phyloP scores from a whole-genome alignment of 2,797 vertebrate species.

The Pseudochaenichthys georgianus region DNA sequence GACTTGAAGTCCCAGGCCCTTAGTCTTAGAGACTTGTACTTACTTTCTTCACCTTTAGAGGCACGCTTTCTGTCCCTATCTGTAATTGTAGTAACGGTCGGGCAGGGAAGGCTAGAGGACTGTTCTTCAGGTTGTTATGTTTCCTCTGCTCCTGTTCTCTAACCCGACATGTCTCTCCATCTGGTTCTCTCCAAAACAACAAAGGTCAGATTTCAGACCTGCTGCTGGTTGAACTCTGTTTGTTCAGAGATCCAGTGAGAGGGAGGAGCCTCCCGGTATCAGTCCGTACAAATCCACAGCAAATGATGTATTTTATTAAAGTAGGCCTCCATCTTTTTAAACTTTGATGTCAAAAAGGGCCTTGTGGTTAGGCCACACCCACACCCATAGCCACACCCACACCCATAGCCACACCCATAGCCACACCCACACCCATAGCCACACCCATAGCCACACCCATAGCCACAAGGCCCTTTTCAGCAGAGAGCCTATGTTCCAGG shows the following conservation, averaged over 20 bases:
- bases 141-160: constrained; percentile 6
- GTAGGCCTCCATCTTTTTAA: not conserved
- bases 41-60: constrained; percentile 12
- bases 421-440: too few species aligned
- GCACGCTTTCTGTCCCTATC: constrained; percentile 9
- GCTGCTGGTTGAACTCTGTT: not conserved
- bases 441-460: too few species aligned
- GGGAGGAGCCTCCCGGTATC: not conserved
- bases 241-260: not conserved
- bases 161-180: constrained; percentile 7
- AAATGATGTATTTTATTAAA: not conserved
- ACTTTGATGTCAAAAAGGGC: too few species aligned
- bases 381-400: too few species aligned
- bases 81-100: constrained; percentile 17
- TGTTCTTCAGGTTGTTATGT: constrained; percentile 9
- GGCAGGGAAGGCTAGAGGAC: not conserved
- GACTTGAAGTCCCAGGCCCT: not conserved
- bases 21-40: not conserved
- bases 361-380: too few species aligned
- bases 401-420: too few species aligned
- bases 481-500: too few species aligned
- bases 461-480: too few species aligned
- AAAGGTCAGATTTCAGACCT: constrained; percentile 9
- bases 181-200: not conserved
- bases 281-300: constrained; percentile 7